Evolutionary conservation across 2,113 vertebrate species (phyloP).

Genomic region (Vulpes lagopus): DNA sequence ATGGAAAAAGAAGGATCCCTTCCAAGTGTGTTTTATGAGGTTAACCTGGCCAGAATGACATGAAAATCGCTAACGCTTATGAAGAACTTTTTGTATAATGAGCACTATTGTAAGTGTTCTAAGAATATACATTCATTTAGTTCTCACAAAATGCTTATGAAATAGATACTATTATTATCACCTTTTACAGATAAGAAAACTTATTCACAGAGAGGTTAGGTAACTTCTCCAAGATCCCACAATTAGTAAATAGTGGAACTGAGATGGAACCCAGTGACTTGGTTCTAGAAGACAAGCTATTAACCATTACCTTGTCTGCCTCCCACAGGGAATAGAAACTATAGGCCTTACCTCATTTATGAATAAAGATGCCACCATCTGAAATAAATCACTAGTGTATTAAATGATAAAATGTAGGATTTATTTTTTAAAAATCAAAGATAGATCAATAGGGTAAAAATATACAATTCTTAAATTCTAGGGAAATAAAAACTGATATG

Average conservation of each 20-base stretch:
- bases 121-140: not conserved
- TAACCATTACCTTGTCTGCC: not conserved
- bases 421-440: not conserved
- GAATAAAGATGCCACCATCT: not conserved
- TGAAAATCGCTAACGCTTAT: not conserved
- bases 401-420: not conserved
- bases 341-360: not conserved
- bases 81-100: not conserved
- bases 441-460: not conserved
- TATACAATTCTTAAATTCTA: conserved; percentile 14
- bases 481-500: not conserved
- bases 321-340: not conserved
- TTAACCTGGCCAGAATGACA: not conserved
- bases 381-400: not conserved
- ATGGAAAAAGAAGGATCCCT: not conserved
- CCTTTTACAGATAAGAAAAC: not conserved
- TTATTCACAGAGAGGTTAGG: not conserved
- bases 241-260: not conserved
- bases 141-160: not conserved
- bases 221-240: not conserved
- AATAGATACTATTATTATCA: not conserved
- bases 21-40: not conserved
- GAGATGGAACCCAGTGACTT: not conserved
- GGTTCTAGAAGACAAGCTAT: not conserved
- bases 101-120: not conserved